A percentile compares a stretch with the other conserved stretches of the same genome.
Evolutionary conservation across 1,140 invertebrate species (phyloP).

Genomic region (Bombus superbus): DNA sequence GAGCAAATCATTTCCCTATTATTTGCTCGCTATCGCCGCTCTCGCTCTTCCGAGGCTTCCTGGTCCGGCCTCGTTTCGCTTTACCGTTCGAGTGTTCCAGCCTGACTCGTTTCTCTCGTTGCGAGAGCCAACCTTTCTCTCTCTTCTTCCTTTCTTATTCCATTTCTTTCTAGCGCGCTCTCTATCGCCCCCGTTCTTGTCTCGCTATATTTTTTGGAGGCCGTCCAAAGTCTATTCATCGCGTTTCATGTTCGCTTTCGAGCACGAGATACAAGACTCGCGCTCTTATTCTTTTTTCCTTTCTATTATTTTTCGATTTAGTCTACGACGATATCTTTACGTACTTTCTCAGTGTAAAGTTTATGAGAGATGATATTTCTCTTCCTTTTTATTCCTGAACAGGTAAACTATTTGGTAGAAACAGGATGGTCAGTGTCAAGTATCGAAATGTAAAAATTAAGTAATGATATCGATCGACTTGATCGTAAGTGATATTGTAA

Average conservation of each 20-base stretch:
- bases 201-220: constrained; percentile 80
- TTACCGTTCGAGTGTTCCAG: constrained; percentile 50
- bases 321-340: background rate
- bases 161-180: constrained; percentile 62
- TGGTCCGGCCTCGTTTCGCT: constrained; percentile 44
- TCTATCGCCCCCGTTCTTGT: constrained; percentile 61
- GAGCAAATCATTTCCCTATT: constrained; percentile 84
- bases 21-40: constrained; percentile 82
- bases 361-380: background rate
- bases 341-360: background rate
- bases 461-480: background rate
- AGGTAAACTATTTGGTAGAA: background rate
- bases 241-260: constrained; percentile 57
- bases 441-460: background rate
- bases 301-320: background rate
- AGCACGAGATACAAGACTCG: background rate
- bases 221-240: constrained; percentile 81
- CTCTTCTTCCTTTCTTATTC: constrained; percentile 54
- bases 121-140: constrained; percentile 45
- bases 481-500: too few species aligned
- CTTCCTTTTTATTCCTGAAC: background rate
- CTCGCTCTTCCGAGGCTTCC: constrained; percentile 70
- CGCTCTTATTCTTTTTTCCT: too few species aligned
- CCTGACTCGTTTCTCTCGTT: constrained; percentile 34
- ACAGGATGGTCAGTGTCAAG: background rate